phyloP scores from a whole-genome alignment of 2,113 vertebrate species.

The Petrocephalus zakoni region DNA sequence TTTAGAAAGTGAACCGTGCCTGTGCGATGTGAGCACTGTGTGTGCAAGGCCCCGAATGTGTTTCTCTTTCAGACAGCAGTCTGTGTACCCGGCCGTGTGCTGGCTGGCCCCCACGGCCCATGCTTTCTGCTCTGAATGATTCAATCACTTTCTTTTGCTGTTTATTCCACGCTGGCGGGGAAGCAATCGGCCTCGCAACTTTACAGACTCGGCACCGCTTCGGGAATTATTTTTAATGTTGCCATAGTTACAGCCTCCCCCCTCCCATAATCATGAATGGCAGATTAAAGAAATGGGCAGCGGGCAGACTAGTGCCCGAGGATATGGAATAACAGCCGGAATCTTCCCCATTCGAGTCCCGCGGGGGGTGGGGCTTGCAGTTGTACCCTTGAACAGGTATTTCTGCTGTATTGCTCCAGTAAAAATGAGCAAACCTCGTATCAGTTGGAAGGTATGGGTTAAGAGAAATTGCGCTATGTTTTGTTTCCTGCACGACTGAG shows the following conservation, averaged over 20 bases:
- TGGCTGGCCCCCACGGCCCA: not conserved
- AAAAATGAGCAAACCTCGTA: not conserved
- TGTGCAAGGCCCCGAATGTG: not conserved
- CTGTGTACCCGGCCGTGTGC: not conserved
- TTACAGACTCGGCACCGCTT: not conserved
- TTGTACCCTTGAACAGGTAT: not conserved
- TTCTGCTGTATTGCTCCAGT: not conserved
- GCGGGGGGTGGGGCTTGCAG: not conserved
- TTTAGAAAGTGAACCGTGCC: not conserved
- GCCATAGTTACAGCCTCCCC: not conserved
- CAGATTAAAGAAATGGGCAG: not conserved
- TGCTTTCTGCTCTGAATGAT: not conserved
- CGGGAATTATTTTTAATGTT: constrained; percentile 9
- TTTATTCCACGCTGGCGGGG: not conserved
- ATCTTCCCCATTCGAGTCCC: not conserved
- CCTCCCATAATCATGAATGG: not conserved
- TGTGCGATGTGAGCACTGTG: not conserved
- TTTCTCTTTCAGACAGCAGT: not conserved
- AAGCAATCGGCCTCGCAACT: not conserved
- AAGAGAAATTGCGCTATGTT: not conserved
- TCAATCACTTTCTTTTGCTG: not conserved
- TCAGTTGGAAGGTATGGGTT: not conserved
- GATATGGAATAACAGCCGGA: not conserved
- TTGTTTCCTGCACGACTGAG: not conserved
- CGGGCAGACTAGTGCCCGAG: not conserved